phyloP scores from a whole-genome alignment of 1,140 invertebrate genomes.

The Onthophagus taurus region DNA sequence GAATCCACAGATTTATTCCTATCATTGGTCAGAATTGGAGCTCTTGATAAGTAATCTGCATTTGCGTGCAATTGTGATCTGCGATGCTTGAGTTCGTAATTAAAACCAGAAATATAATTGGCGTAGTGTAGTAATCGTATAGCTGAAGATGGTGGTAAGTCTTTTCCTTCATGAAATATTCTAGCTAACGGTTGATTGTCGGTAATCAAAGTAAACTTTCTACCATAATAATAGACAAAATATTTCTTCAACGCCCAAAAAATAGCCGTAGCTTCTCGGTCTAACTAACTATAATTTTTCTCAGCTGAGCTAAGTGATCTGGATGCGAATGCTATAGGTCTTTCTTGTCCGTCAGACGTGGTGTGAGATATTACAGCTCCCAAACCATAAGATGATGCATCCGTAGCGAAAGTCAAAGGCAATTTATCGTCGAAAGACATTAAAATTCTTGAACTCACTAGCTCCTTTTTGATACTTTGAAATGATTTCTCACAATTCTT shows the following conservation, averaged over 20 bases:
- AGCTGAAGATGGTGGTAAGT: conserved; percentile 13
- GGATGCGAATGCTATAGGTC: conserved; percentile 21
- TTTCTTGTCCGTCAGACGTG: too few relatives aligned
- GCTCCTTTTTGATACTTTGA: too few relatives aligned
- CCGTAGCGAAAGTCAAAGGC: too few relatives aligned
- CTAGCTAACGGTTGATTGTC: conserved; percentile 36
- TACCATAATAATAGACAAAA: conserved; percentile 41
- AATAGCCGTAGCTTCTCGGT: conserved; percentile 21
- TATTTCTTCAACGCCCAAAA: conserved; percentile 38
- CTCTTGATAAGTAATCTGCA: conserved; percentile 10
- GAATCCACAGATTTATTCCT: not conserved
- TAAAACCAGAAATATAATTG: conserved; percentile 22
- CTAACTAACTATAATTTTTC: conserved; percentile 21
- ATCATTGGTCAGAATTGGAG: not conserved
- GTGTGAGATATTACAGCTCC: too few relatives aligned
- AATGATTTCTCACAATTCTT: too few relatives aligned
- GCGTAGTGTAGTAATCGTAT: conserved; percentile 18
- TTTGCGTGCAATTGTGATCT: conserved; percentile 10
- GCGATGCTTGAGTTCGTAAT: conserved; percentile 18
- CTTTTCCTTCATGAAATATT: conserved; percentile 27
- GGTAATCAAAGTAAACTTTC: conserved; percentile 38
- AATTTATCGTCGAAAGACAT: too few relatives aligned
- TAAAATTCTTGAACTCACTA: too few relatives aligned
- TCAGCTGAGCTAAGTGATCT: conserved; percentile 14
- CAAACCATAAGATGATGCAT: too few relatives aligned